phyloP scores from a whole-genome alignment of 2,113 vertebrate genomes.

The Gopherus flavomarginatus region DNA sequence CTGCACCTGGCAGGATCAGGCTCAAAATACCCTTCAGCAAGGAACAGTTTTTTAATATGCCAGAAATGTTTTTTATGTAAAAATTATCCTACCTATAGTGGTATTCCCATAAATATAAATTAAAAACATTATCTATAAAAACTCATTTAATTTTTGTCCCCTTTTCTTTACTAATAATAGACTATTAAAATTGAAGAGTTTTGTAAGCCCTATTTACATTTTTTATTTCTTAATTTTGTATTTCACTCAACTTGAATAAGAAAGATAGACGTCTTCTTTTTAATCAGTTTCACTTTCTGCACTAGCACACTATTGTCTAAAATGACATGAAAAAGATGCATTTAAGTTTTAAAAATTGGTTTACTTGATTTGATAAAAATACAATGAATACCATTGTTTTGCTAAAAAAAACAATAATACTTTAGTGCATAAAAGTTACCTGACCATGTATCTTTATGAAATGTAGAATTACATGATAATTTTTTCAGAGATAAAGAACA shows the following conservation, averaged over 20 bases:
- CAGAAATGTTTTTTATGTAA: not conserved
- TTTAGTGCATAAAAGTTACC: not conserved
- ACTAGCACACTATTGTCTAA: not conserved
- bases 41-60: not conserved
- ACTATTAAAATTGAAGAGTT: not conserved
- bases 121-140: not conserved
- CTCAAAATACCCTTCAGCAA: not conserved
- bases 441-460: not conserved
- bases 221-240: not conserved
- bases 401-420: not conserved
- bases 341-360: not conserved
- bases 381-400: not conserved
- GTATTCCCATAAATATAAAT: not conserved
- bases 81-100: not conserved
- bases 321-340: not conserved
- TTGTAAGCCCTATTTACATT: not conserved
- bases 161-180: not conserved
- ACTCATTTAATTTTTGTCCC: not conserved
- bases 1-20: not conserved
- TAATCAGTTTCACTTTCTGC: not conserved
- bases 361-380: not conserved
- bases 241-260: not conserved
- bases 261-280: not conserved
- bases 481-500: not conserved
- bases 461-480: accelerated